Evolutionary conservation across 2,797 vertebrate species (phyloP), one percentile per base, ranked within the genome.

Genomic region (Sebastes jordani): DNA sequence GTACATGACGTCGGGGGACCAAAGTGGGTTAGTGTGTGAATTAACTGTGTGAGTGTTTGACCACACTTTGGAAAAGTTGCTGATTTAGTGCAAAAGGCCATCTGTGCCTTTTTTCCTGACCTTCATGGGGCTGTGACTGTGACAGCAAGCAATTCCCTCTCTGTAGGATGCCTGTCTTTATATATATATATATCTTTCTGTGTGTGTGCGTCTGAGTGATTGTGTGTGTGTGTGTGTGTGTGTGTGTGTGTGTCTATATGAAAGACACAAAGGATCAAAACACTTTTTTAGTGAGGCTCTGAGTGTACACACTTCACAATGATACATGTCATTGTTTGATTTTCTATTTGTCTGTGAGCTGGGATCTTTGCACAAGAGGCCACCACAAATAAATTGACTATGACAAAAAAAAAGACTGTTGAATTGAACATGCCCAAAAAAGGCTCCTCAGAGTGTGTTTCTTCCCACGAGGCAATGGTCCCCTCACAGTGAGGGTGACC

Each of bases 41-140:
- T 86, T 80, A 84, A 91, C 75, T 66, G 89, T 90, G 91, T 78
- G 84, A 86, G 76, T 88, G 77, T 92, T 92, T 93, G 90, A 93
- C 78, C 89, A 87, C 86, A 87, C 81, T 89, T 92, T 86, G 73
- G 75, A 86, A 92, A 95, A 95, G 88, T 90, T 94, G 95, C 93
- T 95, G 95, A 96, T 93, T 94, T 94, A 76, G 92, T 92, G 87
- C 85, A 93, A 95, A 93, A 93, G 86, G 89, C 94, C 94, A 95
- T 95, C 93, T 95, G 95, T 92, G 88, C 90, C 73, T 79, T 90
- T 91, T 87, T 81, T 78, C 71, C 84, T 93, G 92, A 96, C 94
- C 94, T 95, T 95, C 92, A 91, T 66, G 72, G 81, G 54, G 77
- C 91, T 90, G 82, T 89, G 87, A 88, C 61, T 90, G 86, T 84